A percentile compares a stretch with the other conserved stretches of the same genome.
phyloP scores from a whole-genome alignment of 2,888 invertebrate genomes.

The Apantesis nais region DNA sequence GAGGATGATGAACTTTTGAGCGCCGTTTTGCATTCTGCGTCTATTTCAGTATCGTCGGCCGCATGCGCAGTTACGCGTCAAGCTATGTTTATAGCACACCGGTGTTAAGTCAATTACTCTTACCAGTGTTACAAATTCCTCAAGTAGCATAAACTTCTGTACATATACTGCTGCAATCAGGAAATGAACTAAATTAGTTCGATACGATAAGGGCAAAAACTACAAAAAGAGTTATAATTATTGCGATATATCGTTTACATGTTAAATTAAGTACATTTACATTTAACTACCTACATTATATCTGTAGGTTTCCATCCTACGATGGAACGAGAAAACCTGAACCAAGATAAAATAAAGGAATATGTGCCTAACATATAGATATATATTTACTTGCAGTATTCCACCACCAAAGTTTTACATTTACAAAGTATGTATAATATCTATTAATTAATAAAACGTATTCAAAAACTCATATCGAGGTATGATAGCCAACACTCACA shows the following conservation, averaged over 20 bases:
- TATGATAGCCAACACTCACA: neutral
- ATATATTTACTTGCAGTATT: neutral
- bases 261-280: neutral
- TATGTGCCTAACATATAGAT: neutral
- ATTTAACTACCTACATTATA: neutral
- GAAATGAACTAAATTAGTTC: conserved; percentile 37
- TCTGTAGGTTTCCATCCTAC: neutral
- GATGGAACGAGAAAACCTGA: neutral
- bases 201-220: conserved; percentile 16
- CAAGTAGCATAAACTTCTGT: conserved; percentile 34
- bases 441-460: no score
- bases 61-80: conserved; percentile 49
- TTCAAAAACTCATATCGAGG: neutral
- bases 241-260: neutral
- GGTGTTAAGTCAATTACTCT: conserved; percentile 56
- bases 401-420: neutral
- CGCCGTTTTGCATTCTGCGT: conserved; percentile 71
- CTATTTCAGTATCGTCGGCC: conserved; percentile 67
- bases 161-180: conserved; percentile 28
- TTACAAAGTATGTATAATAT: neutral
- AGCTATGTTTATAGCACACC: conserved; percentile 52
- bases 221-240: neutral
- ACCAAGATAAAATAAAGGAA: neutral
- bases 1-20: conserved; percentile 75
- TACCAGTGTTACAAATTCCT: conserved; percentile 52